Percentiles rank a stretch among this genome's conserved stretches.
phyloP scores from a whole-genome alignment of 2,888 invertebrate species.

The Troides oblongomaculatus region DNA sequence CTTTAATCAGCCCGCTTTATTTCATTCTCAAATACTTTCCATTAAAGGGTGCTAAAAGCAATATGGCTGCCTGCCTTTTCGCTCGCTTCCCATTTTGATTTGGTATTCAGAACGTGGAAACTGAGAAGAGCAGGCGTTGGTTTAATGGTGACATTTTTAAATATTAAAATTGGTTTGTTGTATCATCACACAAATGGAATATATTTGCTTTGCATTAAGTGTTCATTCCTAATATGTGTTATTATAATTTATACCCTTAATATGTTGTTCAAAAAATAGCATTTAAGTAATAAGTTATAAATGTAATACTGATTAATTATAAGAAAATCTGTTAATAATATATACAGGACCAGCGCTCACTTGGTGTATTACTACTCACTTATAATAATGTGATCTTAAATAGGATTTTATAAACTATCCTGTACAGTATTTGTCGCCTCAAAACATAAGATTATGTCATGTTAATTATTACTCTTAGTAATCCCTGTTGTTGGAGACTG shows the following conservation, averaged over 20 bases:
- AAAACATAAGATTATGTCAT: too few relatives aligned
- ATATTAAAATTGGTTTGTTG: conserved; percentile 73
- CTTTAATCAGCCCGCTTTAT: conserved; percentile 62
- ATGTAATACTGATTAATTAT: too few relatives aligned
- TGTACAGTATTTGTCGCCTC: too few relatives aligned
- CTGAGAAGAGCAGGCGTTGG: conserved; percentile 58
- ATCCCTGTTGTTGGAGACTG: too few relatives aligned
- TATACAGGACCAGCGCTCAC: too few relatives aligned
- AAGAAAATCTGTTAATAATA: too few relatives aligned
- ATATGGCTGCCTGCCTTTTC: conserved; percentile 66
- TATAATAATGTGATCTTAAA: too few relatives aligned
- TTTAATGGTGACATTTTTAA: conserved; percentile 70
- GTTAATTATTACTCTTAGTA: too few relatives aligned
- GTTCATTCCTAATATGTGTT: background rate
- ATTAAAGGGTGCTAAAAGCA: conserved; percentile 76
- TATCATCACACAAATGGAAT: conserved; percentile 58
- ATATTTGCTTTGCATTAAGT: conserved; percentile 24
- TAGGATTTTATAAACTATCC: too few relatives aligned
- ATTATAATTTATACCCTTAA: too few relatives aligned
- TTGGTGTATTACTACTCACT: too few relatives aligned
- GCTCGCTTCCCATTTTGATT: conserved; percentile 60
- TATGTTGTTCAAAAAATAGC: too few relatives aligned
- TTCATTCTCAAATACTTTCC: conserved; percentile 58
- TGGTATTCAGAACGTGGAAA: conserved; percentile 68
- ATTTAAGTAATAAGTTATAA: background rate